Evolutionary conservation across 2,888 invertebrate genomes (phyloP).

Genomic region (Acheta domesticus): DNA sequence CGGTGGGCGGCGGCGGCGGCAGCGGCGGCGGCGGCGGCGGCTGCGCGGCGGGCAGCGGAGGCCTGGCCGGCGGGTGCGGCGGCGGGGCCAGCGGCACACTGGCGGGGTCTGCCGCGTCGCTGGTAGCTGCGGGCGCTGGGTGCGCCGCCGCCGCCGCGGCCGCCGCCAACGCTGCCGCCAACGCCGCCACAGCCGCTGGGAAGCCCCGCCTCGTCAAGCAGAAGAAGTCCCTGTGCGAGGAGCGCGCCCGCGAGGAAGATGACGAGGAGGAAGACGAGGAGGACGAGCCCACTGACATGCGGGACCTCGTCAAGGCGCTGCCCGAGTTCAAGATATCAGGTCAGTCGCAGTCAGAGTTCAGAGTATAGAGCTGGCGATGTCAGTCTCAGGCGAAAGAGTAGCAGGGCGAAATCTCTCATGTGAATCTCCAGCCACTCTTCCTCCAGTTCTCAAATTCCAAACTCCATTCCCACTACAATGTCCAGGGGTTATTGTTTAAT

Average conservation of each 20-base stretch:
- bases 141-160: conserved; percentile 28
- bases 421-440: too few species aligned
- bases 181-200: conserved; percentile 4
- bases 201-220: conserved; percentile 78
- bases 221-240: conserved; percentile 78
- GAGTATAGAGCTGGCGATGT: neutral
- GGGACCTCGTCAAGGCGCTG: conserved; percentile 60
- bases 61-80: neutral
- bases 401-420: too few species aligned
- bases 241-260: conserved; percentile 46
- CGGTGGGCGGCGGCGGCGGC: neutral
- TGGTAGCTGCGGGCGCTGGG: conserved; percentile 18
- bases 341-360: neutral
- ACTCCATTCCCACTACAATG: too few species aligned
- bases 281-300: conserved; percentile 68
- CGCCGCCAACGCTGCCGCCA: conserved; percentile 26
- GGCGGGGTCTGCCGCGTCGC: neutral
- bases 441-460: too few species aligned
- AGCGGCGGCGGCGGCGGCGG: neutral
- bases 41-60: neutral
- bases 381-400: conserved; percentile 38
- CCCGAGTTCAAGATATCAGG: conserved; percentile 45
- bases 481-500: too few species aligned
- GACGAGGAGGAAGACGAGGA: conserved; percentile 50
- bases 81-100: neutral